Evolutionary conservation across 1,140 invertebrate species (phyloP).

Genomic region (Zaprionus capensis): DNA sequence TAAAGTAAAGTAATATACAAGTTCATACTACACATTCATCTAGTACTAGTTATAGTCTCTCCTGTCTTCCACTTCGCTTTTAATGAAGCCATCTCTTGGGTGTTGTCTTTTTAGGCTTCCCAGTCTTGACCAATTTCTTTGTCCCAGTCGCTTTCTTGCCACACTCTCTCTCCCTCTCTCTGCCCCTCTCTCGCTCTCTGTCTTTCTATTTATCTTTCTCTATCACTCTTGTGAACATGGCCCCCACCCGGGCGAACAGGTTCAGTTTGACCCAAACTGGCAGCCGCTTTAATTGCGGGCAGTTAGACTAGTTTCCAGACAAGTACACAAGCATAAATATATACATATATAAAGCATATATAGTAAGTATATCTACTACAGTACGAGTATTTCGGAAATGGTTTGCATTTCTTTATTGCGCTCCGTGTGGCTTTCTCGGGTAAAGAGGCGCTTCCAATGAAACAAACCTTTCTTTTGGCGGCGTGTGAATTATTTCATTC

Average conservation of each 20-base stretch:
- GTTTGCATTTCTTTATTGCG: constrained; percentile 60
- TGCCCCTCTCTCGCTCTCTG: not conserved
- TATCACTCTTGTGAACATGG: not conserved
- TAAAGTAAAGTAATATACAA: constrained; percentile 8
- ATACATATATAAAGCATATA: not conserved
- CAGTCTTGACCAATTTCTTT: constrained; percentile 39
- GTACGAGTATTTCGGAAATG: constrained; percentile 63
- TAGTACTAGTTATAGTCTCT: constrained; percentile 2
- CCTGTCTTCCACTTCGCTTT: constrained; percentile 3
- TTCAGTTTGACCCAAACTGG: constrained; percentile 69
- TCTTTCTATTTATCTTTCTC: not conserved
- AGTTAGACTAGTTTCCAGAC: constrained; percentile 70
- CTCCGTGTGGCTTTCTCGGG: constrained; percentile 41
- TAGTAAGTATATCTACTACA: not conserved
- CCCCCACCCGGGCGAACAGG: constrained; percentile 46
- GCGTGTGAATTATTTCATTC: constrained; percentile 25
- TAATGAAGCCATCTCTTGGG: constrained; percentile 25
- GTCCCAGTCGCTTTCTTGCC: constrained; percentile 40
- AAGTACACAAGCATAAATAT: not conserved
- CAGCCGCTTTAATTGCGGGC: constrained; percentile 64
- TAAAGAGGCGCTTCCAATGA: constrained; percentile 23
- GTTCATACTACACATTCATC: not conserved
- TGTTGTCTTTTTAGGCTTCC: constrained; percentile 13
- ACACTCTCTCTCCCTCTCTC: constrained; percentile 37
- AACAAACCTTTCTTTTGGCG: constrained; percentile 14